These are phyloP conservation scores for Acleris cristana DNA, from an alignment of 2,888 invertebrate species.

Conservation along the genomic window DNA sequence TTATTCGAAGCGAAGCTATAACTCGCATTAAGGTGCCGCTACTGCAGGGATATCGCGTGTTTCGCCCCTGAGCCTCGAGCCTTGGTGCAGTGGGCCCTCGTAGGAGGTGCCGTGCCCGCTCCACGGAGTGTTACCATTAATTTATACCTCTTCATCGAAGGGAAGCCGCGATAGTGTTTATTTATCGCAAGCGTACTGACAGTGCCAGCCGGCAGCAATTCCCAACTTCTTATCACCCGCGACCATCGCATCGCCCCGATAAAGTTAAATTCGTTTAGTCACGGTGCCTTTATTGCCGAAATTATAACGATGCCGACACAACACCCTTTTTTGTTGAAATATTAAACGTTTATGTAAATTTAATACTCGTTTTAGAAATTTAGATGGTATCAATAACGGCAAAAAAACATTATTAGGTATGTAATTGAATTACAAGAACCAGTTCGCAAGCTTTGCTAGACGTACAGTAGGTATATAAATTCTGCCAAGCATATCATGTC, in stretches of 20 bases:
- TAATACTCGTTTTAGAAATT: no score
- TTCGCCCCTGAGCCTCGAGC: slow-evolving; percentile 46
- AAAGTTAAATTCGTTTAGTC: slow-evolving; percentile 30
- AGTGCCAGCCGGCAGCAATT: slow-evolving; percentile 53
- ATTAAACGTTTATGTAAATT: no score
- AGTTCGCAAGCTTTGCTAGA: no score
- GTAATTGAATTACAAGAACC: no score
- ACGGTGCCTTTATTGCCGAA: slow-evolving; percentile 9
- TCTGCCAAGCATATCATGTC: no score
- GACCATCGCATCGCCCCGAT: slow-evolving; percentile 29
- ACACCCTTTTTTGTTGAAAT: no score
- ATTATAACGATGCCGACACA: slow-evolving; percentile 10
- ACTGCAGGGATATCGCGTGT: slow-evolving; percentile 68
- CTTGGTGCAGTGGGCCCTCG: slow-evolving; percentile 62
- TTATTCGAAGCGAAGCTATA: not conserved
- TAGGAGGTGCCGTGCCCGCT: slow-evolving; percentile 60
- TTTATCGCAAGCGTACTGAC: slow-evolving; percentile 59
- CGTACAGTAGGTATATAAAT: no score
- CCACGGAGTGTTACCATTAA: slow-evolving; percentile 75
- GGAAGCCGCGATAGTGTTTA: slow-evolving; percentile 49
- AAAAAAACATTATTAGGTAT: no score
- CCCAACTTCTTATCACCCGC: slow-evolving; percentile 35
- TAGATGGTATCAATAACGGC: no score
- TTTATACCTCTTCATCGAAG: slow-evolving; percentile 54
- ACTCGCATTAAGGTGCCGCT: slow-evolving; percentile 47